A percentile compares a stretch with the other conserved stretches of the same genome.
These are phyloP conservation scores for Netelia inedita DNA, from an alignment of 2,888 invertebrate species.

Conservation along the genomic window DNA sequence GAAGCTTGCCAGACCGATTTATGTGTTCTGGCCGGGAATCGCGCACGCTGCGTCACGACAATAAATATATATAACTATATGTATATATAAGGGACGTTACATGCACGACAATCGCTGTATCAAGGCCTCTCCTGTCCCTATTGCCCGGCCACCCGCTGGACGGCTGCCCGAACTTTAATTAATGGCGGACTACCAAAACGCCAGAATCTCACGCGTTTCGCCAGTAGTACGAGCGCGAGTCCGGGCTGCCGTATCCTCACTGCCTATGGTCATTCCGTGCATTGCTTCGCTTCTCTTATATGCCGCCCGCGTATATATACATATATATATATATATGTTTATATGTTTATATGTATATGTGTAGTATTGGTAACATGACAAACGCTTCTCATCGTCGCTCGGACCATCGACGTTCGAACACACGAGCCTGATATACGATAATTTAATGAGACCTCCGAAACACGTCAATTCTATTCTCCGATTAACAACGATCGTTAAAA, in stretches of 20 bases:
- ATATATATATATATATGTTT: neutral
- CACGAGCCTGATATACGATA: conserved; percentile 55
- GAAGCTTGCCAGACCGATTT: conserved; percentile 65
- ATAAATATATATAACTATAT: neutral
- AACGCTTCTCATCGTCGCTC: conserved; percentile 63
- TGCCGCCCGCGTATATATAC: neutral
- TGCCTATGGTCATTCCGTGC: conserved; percentile 15
- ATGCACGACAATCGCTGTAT: conserved; percentile 61
- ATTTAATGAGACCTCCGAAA: conserved; percentile 61
- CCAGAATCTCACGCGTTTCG: conserved; percentile 47
- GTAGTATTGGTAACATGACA: conserved; percentile 50
- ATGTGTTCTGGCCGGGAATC: conserved; percentile 52
- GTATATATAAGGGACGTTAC: neutral
- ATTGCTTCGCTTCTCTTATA: neutral
- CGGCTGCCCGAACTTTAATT: conserved; percentile 68
- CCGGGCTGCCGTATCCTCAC: conserved; percentile 40
- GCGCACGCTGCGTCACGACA: conserved; percentile 37
- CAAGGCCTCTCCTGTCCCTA: conserved; percentile 14
- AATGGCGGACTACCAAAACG: conserved; percentile 62
- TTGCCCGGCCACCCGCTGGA: conserved; percentile 52
- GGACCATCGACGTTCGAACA: conserved; percentile 33
- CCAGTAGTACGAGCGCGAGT: conserved; percentile 60
- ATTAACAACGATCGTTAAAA: conserved; percentile 53
- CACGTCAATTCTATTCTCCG: conserved; percentile 55
- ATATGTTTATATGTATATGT: neutral